Base-by-base conservation (phyloP, 2,888 invertebrate genomes). In the Cryptocephalus primarius region DNA sequence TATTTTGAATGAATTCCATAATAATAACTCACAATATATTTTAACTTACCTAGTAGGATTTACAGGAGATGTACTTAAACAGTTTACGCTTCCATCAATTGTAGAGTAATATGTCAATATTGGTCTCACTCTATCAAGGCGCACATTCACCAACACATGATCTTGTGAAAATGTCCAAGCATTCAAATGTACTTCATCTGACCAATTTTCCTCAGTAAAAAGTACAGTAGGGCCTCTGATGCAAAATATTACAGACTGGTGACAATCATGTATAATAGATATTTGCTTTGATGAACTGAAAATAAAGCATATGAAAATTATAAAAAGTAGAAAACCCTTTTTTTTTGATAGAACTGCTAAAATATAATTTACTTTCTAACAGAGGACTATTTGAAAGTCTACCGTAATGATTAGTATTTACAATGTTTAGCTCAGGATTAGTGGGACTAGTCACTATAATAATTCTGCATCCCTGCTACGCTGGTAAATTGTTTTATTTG, bases 111-210 rank as follows among this genome's bases (percentile, higher is more conserved):
- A 65, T 1, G 68, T 60, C 8, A 73, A 47, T 42, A 63, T 66
- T 48, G 68, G 61, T 12, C 62, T 62, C 1, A 68, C 60, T 43
- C 63, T 59, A 1, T 51, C 46, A 42, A 79, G 48, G 31, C 68
- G 72, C 45, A 75, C 78, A 51, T 75, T 72, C 41, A 80, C 61
- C 4, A 84, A 56, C 45, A 66, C 68, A 34, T 83, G 72, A 58
- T 85, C 83, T 55, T 81, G 79, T 0, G 77, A 76, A 1, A 69
- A 58, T 0, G 80, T 78, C 82, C 82, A 85, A 1, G 78, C 68
- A 9, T 64, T 65, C 61, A 72, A 66, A 63, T 62, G 33, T 59
- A 62, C 9, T 40, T 53, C 50, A 11, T 55, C 43, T 38, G 46
- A 38, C 60, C 61, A 62, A 49, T 63, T 57, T 42, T 54, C 50